Evolutionary conservation across 2,888 invertebrate genomes (phyloP), one percentile per base, ranked within the genome.

Genomic region (Lasioglossum pauxillum): DNA sequence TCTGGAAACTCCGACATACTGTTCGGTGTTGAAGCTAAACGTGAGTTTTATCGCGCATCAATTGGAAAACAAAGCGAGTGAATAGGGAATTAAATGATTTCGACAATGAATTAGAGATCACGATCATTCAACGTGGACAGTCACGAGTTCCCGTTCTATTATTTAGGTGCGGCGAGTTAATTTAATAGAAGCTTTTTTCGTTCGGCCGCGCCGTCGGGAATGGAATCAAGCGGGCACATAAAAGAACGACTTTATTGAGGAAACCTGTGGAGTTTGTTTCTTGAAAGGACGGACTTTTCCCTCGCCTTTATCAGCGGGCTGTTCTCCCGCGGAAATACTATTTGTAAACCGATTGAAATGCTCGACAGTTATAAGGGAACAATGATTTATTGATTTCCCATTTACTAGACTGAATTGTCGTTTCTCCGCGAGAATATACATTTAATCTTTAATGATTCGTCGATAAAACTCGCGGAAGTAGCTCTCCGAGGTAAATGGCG

Each of bases 201-300:
- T 75, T 75, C 31, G 19, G 27, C n/a, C 41, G 41, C 41, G 19
- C 16, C 23, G 41, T 23, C 41, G 41, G 8, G 60, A 60, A 64
- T 64, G 19, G 60, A 31, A 60, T 75, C 31, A 44, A 60, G 60
- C 75, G 41, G 19, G 23, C 31, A 8, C 41, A 60, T 5, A 44
- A 75, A 75, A 38, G 60, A 64, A 19, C 44, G 60, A 60, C 64
- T 75, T 53, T 64, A 75, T 75, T 10, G 60, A 12, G 44, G 60
- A 60, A 44, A 75, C 75, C 60, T 60, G 57, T 57, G 60, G 75
- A 60, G 60, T 75, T 75, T 75, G 60, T 75, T 75, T 75, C 60
- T 27, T 60, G 60, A 60, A 75, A 75, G n/a, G n/a, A 44, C 38
- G 27, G 27, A 44, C 41, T 60, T 44, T 75, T 60, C 75, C 53